Evolutionary conservation across 2,888 invertebrate genomes (phyloP), one percentile per base, ranked within the genome.

Genomic region (Nemotelus pantherinus): DNA sequence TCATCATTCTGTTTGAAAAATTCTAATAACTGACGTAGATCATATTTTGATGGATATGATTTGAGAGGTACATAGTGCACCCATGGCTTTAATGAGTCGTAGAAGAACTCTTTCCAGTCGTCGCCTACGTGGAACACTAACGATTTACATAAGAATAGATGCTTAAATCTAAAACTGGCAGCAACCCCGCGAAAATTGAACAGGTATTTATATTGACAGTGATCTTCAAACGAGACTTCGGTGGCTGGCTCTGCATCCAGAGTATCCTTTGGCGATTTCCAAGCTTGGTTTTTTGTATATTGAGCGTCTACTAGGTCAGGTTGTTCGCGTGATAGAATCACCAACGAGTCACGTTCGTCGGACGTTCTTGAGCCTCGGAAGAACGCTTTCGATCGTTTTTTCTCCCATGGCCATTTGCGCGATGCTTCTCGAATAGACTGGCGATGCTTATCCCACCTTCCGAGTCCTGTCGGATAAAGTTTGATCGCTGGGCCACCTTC

Each of bases 261-360:
- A 0, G 98, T 98, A 84, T 98, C 98, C 92, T 96, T 92, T 80
- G 94, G 93, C 3, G 97, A 97, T 88, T 95, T 98, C 98, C 98
- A 99, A 0, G 98, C 98, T 88, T 99, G 99, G 87, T 99, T 99
- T 88, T 97, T 98, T 0, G 98, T 99, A 85, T 98, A 99, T 81
- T 93, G 92, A 1, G 98, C 98, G 89, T 98, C 95, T 0, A 95
- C 93, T 41, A 98, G 87, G 2, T 94, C 89, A 0, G 95, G 93
- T 44, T 90, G 85, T 76, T 90, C 90, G 78, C 95, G 89, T 41
- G 95, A 94, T n/a, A 98, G 88, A 72, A 95, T 87, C 80, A 99
- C 89, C 48, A 99, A 88, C 45, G 95, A 90, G 87, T 99, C 99
- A 80, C 99, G 90, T 87, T 98, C 97, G 47, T 92, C 90, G 83